Evolutionary conservation across 2,113 vertebrate species (phyloP).

Genomic region (Lycaon pictus): DNA sequence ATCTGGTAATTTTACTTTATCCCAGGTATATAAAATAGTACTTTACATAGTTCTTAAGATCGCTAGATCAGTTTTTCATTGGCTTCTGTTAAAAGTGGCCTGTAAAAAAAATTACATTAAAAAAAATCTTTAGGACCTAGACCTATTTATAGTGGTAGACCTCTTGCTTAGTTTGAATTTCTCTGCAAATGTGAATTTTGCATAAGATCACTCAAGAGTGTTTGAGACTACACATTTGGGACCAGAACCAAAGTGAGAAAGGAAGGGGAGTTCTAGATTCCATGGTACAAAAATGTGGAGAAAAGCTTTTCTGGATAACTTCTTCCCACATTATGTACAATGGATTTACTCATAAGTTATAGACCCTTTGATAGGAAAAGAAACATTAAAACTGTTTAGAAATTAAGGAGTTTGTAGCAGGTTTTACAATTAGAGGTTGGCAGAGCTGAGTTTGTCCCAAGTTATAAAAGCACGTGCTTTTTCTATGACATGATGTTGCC

Average conservation of each 20-base stretch:
- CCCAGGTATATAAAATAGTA: neutral
- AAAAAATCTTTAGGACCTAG: neutral
- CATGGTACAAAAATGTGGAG: neutral
- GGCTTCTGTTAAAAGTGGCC: neutral
- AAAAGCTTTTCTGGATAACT: neutral
- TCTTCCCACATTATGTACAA: neutral
- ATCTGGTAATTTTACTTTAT: conserved; percentile 37
- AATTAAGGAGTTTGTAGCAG: neutral
- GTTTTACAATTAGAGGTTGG: conserved; percentile 25
- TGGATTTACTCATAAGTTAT: conserved; percentile 9
- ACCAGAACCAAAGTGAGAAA: neutral
- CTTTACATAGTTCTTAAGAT: conserved; percentile 41
- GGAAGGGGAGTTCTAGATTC: neutral
- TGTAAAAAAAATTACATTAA: neutral
- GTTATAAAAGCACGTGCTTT: neutral
- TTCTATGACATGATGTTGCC: neutral
- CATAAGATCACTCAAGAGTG: neutral
- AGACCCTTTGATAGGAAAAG: neutral
- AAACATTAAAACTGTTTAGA: neutral
- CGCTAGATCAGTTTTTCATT: conserved; percentile 10
- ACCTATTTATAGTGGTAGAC: neutral
- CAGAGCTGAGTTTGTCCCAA: neutral
- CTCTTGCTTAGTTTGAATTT: conserved; percentile 35
- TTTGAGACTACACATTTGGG: neutral
- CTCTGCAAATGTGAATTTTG: neutral